Conservation (phyloP, 2,888 invertebrate genomes). For the Schizotus pectinicornis region DNA sequence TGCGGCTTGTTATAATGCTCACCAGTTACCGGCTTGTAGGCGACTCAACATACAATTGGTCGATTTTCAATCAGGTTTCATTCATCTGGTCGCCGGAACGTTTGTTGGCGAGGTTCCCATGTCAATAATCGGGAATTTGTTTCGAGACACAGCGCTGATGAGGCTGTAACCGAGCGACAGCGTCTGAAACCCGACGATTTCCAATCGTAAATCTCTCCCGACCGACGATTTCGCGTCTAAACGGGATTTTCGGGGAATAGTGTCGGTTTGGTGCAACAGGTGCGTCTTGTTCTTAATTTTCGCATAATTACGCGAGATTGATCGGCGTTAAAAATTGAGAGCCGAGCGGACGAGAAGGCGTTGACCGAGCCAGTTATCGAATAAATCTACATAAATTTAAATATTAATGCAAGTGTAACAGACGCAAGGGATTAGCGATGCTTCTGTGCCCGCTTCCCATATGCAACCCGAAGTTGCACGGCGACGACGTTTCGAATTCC, state of each 20-base stretch:
- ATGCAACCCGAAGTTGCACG: no score
- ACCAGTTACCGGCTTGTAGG: slow-evolving; percentile 19
- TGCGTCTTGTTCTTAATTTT: slow-evolving; percentile 32
- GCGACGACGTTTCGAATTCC: no score
- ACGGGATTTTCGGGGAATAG: slow-evolving; percentile 1
- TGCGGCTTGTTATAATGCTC: slow-evolving; percentile 20
- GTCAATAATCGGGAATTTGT: slow-evolving; percentile 23
- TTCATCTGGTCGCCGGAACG: slow-evolving; percentile 17
- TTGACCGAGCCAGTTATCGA: slow-evolving; percentile 46
- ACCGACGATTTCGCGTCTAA: neutral
- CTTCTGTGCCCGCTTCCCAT: slow-evolving; percentile 31
- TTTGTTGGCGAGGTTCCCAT: slow-evolving; percentile 19
- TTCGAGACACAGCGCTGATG: neutral
- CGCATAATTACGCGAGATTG: slow-evolving; percentile 43
- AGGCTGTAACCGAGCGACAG: neutral
- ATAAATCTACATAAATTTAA: slow-evolving; percentile 50
- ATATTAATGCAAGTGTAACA: slow-evolving; percentile 43
- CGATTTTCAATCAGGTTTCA: slow-evolving; percentile 30
- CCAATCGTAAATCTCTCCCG: neutral
- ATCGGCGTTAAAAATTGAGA: slow-evolving; percentile 45
- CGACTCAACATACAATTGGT: slow-evolving; percentile 25
- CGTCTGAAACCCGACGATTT: neutral
- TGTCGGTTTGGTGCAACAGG: slow-evolving; percentile 6
- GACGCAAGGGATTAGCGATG: slow-evolving; percentile 40
- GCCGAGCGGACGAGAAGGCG: slow-evolving; percentile 41